These are phyloP conservation scores for Sarcophaga rosellei DNA, from an alignment of 2,888 invertebrate species.

Conservation along the genomic window DNA sequence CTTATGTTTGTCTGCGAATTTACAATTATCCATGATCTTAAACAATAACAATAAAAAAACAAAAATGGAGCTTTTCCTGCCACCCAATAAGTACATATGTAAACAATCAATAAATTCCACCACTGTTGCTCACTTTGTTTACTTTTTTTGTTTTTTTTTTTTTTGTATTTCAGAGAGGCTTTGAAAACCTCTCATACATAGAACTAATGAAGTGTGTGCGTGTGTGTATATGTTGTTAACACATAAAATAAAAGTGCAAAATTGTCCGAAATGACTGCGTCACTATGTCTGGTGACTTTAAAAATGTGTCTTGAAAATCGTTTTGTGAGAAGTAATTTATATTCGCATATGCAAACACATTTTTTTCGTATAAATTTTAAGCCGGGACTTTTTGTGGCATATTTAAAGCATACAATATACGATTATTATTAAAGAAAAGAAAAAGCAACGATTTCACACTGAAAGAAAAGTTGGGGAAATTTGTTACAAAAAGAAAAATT, in stretches of 20 bases:
- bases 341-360: constrained; percentile 54
- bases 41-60: constrained; percentile 42
- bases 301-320: constrained; percentile 59
- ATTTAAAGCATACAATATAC: not conserved
- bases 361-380: constrained; percentile 13
- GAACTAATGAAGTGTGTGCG: no score
- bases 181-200: no score
- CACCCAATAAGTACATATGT: not conserved
- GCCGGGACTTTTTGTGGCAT: not conserved
- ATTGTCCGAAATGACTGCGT: constrained; percentile 44
- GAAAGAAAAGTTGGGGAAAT: no score
- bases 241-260: not conserved
- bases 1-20: constrained; percentile 65
- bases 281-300: constrained; percentile 68
- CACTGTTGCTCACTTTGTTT: not conserved
- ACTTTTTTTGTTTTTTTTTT: not conserved
- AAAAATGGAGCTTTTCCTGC: not conserved
- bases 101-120: not conserved
- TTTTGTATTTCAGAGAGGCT: not conserved
- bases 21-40: constrained; percentile 63
- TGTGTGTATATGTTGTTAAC: no score
- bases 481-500: no score
- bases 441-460: no score
- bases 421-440: not conserved
- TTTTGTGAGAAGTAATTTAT: constrained; percentile 62